A percentile compares a stretch with the other conserved stretches of the same genome.
These are phyloP conservation scores for Girardinichthys multiradiatus DNA, from an alignment of 2,113 vertebrate genomes.

Conservation along the genomic window DNA sequence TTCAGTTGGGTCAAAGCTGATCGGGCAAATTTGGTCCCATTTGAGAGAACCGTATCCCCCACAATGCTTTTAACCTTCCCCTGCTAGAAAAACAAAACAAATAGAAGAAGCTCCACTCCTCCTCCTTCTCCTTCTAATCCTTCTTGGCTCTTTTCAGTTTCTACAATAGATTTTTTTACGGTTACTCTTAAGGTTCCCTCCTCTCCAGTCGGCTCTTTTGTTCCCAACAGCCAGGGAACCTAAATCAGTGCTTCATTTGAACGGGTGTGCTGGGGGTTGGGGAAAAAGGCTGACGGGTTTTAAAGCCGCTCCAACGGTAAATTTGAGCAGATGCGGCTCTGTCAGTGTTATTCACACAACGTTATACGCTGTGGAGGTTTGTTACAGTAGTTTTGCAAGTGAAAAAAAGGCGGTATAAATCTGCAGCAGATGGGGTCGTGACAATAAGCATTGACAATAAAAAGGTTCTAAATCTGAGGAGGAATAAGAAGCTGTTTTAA, in stretches of 20 bases:
- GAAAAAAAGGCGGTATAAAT: not conserved
- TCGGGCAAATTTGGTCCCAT: too few relatives aligned
- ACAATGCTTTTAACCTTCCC: not conserved
- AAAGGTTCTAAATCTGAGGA: not conserved
- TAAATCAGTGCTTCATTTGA: conserved; percentile 57
- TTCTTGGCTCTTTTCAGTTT: conserved; percentile 43
- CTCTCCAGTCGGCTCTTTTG: conserved; percentile 55
- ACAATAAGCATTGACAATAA: not conserved
- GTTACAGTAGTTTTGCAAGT: not conserved
- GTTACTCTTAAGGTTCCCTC: conserved; percentile 25
- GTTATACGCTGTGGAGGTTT: not conserved
- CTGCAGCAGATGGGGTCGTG: conserved; percentile 20
- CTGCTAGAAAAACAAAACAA: conserved; percentile 3
- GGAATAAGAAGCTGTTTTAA: not conserved
- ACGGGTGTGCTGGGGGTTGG: conserved; percentile 20
- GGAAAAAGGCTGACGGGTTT: conserved; percentile 1
- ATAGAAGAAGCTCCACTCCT: conserved; percentile 10
- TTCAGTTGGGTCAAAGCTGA: too few relatives aligned
- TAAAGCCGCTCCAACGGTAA: conserved; percentile 19
- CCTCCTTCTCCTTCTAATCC: conserved; percentile 11
- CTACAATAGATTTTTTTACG: conserved; percentile 51
- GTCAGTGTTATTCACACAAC: not conserved
- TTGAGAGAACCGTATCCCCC: too few relatives aligned
- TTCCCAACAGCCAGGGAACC: conserved; percentile 30
- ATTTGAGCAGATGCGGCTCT: conserved; percentile 26